phyloP scores from a whole-genome alignment of 35 echinoderm and acorn worm genomes.

The Hemicentrotus pulcherrimus region DNA sequence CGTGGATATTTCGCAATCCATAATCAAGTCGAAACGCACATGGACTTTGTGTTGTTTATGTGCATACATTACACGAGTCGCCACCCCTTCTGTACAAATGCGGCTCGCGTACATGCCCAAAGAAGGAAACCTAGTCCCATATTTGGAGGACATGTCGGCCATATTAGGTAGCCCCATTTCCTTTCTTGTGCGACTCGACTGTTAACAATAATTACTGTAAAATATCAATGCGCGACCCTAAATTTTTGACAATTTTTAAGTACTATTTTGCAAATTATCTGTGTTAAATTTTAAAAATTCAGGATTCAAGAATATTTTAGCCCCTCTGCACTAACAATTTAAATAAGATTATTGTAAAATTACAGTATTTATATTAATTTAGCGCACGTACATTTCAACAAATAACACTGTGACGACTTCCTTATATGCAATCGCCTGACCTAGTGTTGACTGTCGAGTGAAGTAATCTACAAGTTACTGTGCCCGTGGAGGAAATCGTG shows the following conservation, averaged over 20 bases:
- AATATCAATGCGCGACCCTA: neutral
- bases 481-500: neutral
- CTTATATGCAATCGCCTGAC: neutral
- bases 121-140: slow-evolving; percentile 44
- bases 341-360: too few species aligned
- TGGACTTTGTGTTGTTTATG: slow-evolving; percentile 53
- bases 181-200: slow-evolving; percentile 16
- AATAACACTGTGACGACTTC: neutral
- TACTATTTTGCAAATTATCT: neutral
- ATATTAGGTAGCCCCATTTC: slow-evolving; percentile 46
- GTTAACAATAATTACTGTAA: neutral
- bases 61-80: slow-evolving; percentile 49
- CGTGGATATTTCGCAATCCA: neutral
- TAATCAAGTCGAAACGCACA: neutral
- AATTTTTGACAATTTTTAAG: neutral
- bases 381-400: neutral
- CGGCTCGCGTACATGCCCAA: neutral
- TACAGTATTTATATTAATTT: neutral
- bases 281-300: neutral
- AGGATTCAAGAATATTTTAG: neutral
- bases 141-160: slow-evolving; percentile 46
- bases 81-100: slow-evolving; percentile 57
- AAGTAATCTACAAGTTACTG: too few species aligned
- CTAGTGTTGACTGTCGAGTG: too few species aligned
- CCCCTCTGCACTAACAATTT: too few species aligned